Evolutionary conservation across 2,797 vertebrate genomes (phyloP).

Genomic region (Oreochromis mossambicus): DNA sequence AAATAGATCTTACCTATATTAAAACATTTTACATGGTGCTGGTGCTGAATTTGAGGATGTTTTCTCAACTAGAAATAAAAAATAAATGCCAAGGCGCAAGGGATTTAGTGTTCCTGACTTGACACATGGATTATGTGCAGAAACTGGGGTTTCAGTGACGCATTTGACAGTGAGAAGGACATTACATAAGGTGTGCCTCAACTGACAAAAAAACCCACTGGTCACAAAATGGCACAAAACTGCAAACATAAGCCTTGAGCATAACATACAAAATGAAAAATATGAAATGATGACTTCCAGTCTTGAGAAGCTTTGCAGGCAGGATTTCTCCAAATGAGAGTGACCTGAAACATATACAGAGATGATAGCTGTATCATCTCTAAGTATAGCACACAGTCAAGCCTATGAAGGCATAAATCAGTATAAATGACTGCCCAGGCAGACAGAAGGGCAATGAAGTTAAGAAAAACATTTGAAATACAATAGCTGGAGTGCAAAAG

Average conservation of each 20-base stretch:
- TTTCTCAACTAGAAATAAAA: neutral
- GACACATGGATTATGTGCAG: neutral
- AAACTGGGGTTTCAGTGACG: neutral
- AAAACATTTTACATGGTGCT: fast-evolving
- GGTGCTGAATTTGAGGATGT: neutral
- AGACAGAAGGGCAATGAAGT: neutral
- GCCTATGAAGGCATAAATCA: neutral
- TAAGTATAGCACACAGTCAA: neutral
- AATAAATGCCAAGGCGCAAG: fast-evolving
- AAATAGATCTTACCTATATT: neutral
- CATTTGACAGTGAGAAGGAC: neutral
- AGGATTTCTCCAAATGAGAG: neutral
- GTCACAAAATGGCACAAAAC: neutral
- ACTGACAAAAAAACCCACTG: neutral
- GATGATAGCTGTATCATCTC: neutral
- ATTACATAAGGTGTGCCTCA: neutral
- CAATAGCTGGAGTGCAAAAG: neutral
- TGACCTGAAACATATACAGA: neutral
- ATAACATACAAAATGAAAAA: neutral
- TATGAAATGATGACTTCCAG: neutral
- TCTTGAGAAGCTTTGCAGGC: neutral
- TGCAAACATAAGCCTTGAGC: neutral
- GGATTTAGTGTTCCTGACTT: neutral
- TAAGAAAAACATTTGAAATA: neutral
- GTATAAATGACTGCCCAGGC: neutral